Percentiles rank a stretch among this genome's conserved stretches.
phyloP scores from a whole-genome alignment of 2,888 invertebrate genomes.

The Agrenia bidenticulata region DNA sequence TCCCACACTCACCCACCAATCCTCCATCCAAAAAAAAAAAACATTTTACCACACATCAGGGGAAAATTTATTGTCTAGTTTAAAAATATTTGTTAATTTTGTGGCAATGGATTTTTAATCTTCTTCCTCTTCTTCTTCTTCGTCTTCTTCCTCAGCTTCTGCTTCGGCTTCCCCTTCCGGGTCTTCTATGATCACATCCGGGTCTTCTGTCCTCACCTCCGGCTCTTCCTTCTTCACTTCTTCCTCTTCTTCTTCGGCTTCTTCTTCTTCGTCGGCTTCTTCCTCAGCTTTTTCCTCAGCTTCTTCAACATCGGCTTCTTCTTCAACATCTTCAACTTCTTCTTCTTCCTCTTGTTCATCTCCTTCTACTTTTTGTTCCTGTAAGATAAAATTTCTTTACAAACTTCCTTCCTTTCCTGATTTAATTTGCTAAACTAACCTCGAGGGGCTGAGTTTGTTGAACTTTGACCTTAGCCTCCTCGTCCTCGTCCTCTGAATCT shows the following conservation, averaged over 20 bases:
- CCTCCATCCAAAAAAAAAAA: no score
- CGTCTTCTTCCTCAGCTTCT: constrained; percentile 22
- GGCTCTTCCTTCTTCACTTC: constrained; percentile 13
- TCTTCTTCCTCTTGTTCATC: constrained; percentile 12
- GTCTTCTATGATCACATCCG: constrained; percentile 14
- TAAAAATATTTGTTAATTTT: no score
- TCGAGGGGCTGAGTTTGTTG: background rate
- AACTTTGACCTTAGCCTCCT: background rate
- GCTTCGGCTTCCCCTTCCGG: constrained; percentile 23
- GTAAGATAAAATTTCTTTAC: no score
- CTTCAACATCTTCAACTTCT: constrained; percentile 3
- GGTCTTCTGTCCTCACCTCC: constrained; percentile 10
- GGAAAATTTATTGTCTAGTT: no score
- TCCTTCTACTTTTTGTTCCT: constrained; percentile 18
- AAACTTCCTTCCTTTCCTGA: background rate
- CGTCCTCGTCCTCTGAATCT: constrained; percentile 15
- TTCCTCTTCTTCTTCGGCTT: constrained; percentile 5
- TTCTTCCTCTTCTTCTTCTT: constrained; percentile 11
- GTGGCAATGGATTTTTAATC: background rate
- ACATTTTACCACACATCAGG: no score
- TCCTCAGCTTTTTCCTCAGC: constrained; percentile 9
- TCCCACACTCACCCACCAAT: no score
- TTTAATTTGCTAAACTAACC: no score
- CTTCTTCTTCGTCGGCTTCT: constrained; percentile 13
- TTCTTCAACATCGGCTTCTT: constrained; percentile 11